These are phyloP conservation scores for Didymodactylos carnosus DNA, from an alignment of 2,888 invertebrate genomes.

Conservation along the genomic window DNA sequence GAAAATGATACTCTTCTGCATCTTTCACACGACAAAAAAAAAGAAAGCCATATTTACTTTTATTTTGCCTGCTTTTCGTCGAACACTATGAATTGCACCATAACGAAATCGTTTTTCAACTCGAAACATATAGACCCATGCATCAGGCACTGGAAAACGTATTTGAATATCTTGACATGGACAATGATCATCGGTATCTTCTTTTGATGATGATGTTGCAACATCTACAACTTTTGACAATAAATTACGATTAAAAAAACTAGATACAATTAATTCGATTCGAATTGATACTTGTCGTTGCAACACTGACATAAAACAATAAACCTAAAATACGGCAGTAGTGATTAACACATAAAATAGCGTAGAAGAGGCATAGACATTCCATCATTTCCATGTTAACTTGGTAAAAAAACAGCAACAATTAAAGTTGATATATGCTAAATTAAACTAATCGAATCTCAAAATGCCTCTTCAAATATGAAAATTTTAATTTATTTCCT, in stretches of 20 bases:
- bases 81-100: conserved; percentile 80
- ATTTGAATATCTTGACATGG: conserved; percentile 88
- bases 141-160: conserved; percentile 76
- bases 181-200: conserved; percentile 35
- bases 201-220: conserved; percentile 42
- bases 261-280: conserved; percentile 64
- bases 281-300: conserved; percentile 62
- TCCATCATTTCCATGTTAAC: no score
- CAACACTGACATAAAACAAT: conserved; percentile 22
- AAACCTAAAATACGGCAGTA: neutral
- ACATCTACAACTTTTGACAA: conserved; percentile 60
- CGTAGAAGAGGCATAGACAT: no score
- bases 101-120: conserved; percentile 93
- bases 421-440: no score
- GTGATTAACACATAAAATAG: no score
- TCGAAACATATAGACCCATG: conserved; percentile 95
- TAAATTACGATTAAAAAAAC: neutral
- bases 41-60: conserved; percentile 21
- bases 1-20: no score
- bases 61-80: conserved; percentile 40
- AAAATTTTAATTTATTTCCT: neutral
- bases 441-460: no score
- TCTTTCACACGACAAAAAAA: no score
- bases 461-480: no score
- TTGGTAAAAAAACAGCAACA: no score